A percentile compares a stretch with the other conserved stretches of the same genome.
phyloP scores from a whole-genome alignment of 2,888 invertebrate genomes.

The Petrophora chlorosata region DNA sequence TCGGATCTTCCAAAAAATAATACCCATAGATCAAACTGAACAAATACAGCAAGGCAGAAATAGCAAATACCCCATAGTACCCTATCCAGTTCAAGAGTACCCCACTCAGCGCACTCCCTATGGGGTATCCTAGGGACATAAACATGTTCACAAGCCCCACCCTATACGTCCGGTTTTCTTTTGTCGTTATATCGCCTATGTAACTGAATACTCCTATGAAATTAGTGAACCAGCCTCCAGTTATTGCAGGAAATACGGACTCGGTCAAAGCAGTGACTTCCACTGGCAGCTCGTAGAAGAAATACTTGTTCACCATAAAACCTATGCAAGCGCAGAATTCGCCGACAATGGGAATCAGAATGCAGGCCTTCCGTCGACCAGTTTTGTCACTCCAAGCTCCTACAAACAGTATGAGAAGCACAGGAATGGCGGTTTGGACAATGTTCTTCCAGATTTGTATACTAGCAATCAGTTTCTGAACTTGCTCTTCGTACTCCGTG shows the following conservation, averaged over 20 bases:
- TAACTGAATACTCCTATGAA: constrained; percentile 95
- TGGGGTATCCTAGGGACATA: constrained; percentile 92
- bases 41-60: constrained; percentile 88
- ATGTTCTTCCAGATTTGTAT: constrained; percentile 94
- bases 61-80: constrained; percentile 91
- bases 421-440: constrained; percentile 91
- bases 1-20: constrained; percentile 87
- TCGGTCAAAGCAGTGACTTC: constrained; percentile 91
- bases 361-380: constrained; percentile 90
- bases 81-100: constrained; percentile 88
- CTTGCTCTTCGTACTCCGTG: constrained; percentile 82
- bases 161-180: constrained; percentile 91
- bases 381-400: constrained; percentile 91
- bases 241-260: constrained; percentile 90
- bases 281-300: constrained; percentile 90
- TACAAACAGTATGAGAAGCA: constrained; percentile 90
- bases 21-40: constrained; percentile 89
- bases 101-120: constrained; percentile 94
- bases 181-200: constrained; percentile 92
- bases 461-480: constrained; percentile 88
- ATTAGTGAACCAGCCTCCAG: constrained; percentile 94
- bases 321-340: constrained; percentile 91
- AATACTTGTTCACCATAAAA: constrained; percentile 90
- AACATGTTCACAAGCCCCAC: constrained; percentile 95
- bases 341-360: constrained; percentile 91